phyloP scores from a whole-genome alignment of 2,113 vertebrate genomes.

The Sus scrofa region T2T-Sscrofa CM000825.6:59607501-59608000 shows the following conservation, averaged over 20 bases:
- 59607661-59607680: not conserved
- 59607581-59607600: not conserved
- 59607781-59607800: constrained; percentile 50
- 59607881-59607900: constrained; percentile 1
- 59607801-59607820: constrained; percentile 13
- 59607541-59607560: not conserved
- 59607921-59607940: not conserved
- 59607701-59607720: not conserved
- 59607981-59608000: not conserved
- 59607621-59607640: not conserved
- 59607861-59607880: constrained; percentile 8
- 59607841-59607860: constrained; percentile 12
- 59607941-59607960: not conserved
- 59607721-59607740: too few species aligned
- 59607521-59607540: not conserved
- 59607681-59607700: constrained; percentile 15
- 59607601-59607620: not conserved
- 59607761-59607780: not conserved
- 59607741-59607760: too few species aligned
- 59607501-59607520: constrained; percentile 1
- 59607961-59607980: not conserved
- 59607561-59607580: not conserved
- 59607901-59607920: not conserved
- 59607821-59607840: not conserved
- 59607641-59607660: not conserved